Conservation (phyloP, 2,797 vertebrate species). For the Cuniculus paca region DNA sequence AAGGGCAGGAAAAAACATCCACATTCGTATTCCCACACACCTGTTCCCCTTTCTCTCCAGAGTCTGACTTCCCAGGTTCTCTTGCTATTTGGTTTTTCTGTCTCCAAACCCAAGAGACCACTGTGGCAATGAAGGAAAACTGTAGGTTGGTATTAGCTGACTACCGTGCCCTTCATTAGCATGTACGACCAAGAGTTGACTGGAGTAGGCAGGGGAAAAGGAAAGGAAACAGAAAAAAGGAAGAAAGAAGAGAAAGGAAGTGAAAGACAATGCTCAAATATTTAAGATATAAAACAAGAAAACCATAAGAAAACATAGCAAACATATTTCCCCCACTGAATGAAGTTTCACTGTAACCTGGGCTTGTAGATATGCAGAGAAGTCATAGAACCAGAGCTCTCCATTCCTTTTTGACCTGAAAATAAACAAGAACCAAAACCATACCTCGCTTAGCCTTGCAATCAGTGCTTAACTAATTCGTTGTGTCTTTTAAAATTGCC, state of each 20-base stretch:
- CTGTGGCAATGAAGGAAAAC: conserved; percentile 15
- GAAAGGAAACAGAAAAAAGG: background rate
- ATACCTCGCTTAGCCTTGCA: conserved; percentile 59
- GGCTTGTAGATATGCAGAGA: background rate
- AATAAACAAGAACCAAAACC: background rate
- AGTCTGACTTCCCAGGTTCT: conserved; percentile 59
- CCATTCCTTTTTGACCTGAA: conserved; percentile 21
- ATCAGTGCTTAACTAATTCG: conserved; percentile 41
- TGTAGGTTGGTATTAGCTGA: background rate
- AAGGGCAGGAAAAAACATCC: background rate
- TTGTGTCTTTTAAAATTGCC: conserved; percentile 62
- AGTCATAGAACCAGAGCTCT: background rate
- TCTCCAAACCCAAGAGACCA: conserved; percentile 56
- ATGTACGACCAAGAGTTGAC: conserved; percentile 37
- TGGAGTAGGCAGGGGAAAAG: background rate
- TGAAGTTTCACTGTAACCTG: background rate
- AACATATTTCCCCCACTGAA: background rate
- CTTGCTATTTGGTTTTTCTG: conserved; percentile 69
- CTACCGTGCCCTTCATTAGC: conserved; percentile 27
- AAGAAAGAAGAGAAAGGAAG: background rate
- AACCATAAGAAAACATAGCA: background rate
- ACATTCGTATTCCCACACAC: conserved; percentile 62
- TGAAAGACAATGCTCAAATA: conserved; percentile 48
- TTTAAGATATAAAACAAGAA: background rate
- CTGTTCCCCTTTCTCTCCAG: conserved; percentile 64